Base-by-base conservation (phyloP, 2,113 vertebrate genomes). In the Trematocara zebra region DNA sequence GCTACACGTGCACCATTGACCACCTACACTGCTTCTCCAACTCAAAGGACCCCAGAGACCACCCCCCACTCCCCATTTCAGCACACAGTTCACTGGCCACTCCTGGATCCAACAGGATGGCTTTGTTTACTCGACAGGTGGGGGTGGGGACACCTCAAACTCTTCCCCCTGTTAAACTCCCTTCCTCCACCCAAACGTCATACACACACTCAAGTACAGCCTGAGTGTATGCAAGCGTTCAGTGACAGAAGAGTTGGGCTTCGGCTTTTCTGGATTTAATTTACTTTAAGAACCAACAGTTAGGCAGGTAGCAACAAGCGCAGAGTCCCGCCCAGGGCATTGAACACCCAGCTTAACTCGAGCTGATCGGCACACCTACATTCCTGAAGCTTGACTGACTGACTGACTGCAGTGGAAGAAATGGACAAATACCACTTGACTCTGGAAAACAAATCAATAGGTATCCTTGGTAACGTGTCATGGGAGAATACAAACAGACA, bases 271-370 rank as follows among this genome's bases (percentile, higher is more conserved):
- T 81, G 79, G 90, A 82, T 92, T 92, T 87, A 83, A 90, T 87
- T 92, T 47, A 47, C 67, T 74, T 74, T 89, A 81, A 88, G 33
- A 85, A 90, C 85, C 89, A 94, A 89, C 92, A 94, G 90, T 93
- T 82, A 92, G 89, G 89, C 95, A 96, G 93, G 96, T 95, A 93
- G 87, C 72, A 79, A 94, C 96, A 96, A 81, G 96, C 76, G 1
- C 40, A 2, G 57, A 88, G 93, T 88, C 93, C 93, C 88, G 84
- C 95, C 95, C 94, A 88, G 86, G 83, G 90, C 92, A 93, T 31
- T 87, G 87, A 93, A 90, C 94, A 89, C 85, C 82, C 57, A 49
- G 40, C 89, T 87, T 79, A 78, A 82, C 83, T 90, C 67, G 57
- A 88, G 52, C 47, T 81, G 49, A 90, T 89, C 31, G 94, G 87